These are phyloP conservation scores for Poecilia picta DNA, from an alignment of 2,797 vertebrate species.

Conservation along the genomic window DNA sequence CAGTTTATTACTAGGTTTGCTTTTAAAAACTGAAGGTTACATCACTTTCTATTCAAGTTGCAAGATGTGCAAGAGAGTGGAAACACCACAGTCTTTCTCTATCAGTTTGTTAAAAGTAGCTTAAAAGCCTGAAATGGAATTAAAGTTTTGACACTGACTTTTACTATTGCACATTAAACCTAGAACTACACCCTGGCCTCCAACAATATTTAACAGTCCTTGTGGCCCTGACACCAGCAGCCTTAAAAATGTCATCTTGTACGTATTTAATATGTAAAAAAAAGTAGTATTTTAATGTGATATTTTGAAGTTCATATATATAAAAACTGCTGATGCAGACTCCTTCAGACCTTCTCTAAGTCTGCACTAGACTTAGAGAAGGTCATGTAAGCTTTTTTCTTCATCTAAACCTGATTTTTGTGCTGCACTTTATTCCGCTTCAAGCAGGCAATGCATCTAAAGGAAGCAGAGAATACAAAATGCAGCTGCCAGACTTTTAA, in stretches of 20 bases:
- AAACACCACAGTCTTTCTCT: neutral
- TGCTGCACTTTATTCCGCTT: slow-evolving; percentile 1
- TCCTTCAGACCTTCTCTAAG: neutral
- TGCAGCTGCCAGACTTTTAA: slow-evolving; percentile 11
- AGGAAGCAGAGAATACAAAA: slow-evolving; percentile 18
- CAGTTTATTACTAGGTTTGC: neutral
- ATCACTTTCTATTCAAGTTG: neutral
- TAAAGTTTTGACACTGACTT: neutral
- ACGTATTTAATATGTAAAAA: slow-evolving; percentile 1
- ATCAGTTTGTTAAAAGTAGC: neutral
- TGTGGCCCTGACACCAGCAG: neutral
- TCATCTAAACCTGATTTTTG: slow-evolving; percentile 1
- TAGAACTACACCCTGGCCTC: neutral
- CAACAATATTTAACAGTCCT: neutral
- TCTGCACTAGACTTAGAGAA: slow-evolving; percentile 10
- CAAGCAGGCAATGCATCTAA: neutral
- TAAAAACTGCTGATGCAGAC: neutral
- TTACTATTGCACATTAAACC: neutral
- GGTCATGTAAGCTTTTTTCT: neutral
- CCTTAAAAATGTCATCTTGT: slow-evolving; percentile 3
- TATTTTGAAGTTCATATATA: neutral
- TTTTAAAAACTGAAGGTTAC: neutral
- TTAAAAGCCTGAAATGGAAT: neutral
- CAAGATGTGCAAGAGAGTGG: neutral
- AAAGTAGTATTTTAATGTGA: slow-evolving; percentile 10